Evolutionary conservation across 2,888 invertebrate genomes (phyloP).

Genomic region (Ametastegia equiseti): DNA sequence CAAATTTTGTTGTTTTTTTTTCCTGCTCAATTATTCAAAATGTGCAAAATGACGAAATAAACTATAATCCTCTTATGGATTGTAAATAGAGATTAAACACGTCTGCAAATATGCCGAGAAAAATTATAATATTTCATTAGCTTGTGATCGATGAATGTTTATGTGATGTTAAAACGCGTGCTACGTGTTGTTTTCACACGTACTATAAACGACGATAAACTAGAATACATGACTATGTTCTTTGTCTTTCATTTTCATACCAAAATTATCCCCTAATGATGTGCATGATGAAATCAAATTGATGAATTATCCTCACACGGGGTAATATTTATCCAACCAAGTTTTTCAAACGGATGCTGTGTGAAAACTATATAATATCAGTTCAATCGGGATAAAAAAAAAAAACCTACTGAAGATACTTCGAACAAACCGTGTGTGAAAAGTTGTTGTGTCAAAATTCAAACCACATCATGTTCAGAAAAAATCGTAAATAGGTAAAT

Average conservation of each 20-base stretch:
- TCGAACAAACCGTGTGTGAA: too few relatives aligned
- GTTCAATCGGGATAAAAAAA: too few relatives aligned
- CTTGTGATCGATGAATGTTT: not conserved
- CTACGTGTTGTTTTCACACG: not conserved
- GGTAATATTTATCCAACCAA: too few relatives aligned
- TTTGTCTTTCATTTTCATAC: not conserved
- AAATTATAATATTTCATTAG: not conserved
- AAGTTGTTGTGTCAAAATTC: too few relatives aligned
- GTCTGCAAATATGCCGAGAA: not conserved
- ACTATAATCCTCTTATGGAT: too few relatives aligned
- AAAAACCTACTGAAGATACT: too few relatives aligned
- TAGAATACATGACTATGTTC: not conserved
- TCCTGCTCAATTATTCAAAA: not conserved
- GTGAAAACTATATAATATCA: too few relatives aligned
- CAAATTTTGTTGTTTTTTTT: not conserved
- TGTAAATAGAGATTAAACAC: too few relatives aligned
- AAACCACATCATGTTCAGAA: too few relatives aligned
- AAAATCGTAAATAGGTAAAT: too few relatives aligned
- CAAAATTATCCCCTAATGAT: not conserved
- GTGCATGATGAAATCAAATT: too few relatives aligned
- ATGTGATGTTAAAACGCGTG: not conserved
- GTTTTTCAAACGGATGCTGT: too few relatives aligned
- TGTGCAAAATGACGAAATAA: not conserved
- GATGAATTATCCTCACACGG: not conserved
- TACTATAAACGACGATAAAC: not conserved